Evolutionary conservation across 2,888 invertebrate species (phyloP), one percentile per base, ranked within the genome.

Genomic region (Papilio gigon): DNA sequence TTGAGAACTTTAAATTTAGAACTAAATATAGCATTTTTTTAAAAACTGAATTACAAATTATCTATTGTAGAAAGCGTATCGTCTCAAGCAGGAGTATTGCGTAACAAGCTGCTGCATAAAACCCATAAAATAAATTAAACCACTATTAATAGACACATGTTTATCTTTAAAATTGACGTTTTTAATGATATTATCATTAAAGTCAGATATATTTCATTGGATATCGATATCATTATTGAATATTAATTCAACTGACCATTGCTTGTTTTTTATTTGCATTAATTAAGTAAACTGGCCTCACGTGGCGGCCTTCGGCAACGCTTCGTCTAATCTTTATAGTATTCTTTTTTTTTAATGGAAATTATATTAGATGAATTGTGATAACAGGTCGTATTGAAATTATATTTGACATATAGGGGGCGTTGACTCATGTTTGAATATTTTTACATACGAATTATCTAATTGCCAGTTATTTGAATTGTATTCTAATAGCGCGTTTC

Each of bases 341-440:
- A 35, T 47, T 64, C 30, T 62, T 70, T 44, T 70, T 70, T 65
- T 70, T 69, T 44, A 69, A 61, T 44, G 53, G 44, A n/a, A 56
- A 69, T 53, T 56, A 65, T 44, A 56, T 37, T 68, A 27, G 17
- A 27, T 64, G 59, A 35, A 35, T 64, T 64, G 35, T 68, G 22
- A 58, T 63, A 68, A 62, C 42, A n/a, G n/a, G 47, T 33, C 17
- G 33, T 47, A 44, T 59, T 40, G 17, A 5, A 65, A 12, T 20
- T 56, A 33, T 63, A 33, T 67, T 50, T 53, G 58, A 59, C 58
- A 56, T 35, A 22, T 58, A 25, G 33, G 62, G 68, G 58, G 35
- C 68, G 17, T 37, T 64, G 58, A 68, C 63, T 35, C 33, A n/a
- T 44, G 11, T 64, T 37, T 47, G 35, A 59, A 68, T 68, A 63